A percentile compares a stretch with the other conserved stretches of the same genome.
These are phyloP conservation scores for Mesocentrotus franciscanus DNA, from an alignment of 53 echinoderm and acorn worm genomes.

Conservation along the genomic window DNA sequence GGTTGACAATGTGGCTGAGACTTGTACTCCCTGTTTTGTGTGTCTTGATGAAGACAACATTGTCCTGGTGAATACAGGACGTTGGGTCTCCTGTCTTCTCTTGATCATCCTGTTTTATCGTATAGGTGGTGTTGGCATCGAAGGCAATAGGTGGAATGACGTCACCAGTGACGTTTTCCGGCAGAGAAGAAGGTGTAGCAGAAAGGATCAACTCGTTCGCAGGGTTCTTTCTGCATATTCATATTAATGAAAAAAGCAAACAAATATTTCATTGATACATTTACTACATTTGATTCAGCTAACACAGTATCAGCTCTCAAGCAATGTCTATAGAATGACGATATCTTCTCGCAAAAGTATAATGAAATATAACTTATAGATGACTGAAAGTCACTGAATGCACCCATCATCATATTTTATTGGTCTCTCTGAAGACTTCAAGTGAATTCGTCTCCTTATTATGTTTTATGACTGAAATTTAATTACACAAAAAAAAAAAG, in stretches of 20 bases:
- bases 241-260: not conserved
- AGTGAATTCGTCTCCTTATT: no score
- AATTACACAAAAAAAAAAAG: no score
- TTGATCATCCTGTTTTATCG: not conserved
- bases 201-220: not conserved
- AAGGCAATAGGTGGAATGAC: conserved; percentile 61
- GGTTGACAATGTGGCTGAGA: conserved; percentile 77
- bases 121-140: conserved; percentile 23
- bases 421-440: no score
- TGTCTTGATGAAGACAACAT: conserved; percentile 83
- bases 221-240: not conserved
- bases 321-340: no score
- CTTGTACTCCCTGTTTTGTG: conserved; percentile 90
- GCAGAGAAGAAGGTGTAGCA: not conserved
- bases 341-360: no score
- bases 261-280: not conserved
- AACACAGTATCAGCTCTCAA: no score
- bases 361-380: no score
- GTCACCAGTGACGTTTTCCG: conserved; percentile 49
- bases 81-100: not conserved
- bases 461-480: no score
- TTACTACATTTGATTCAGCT: no score
- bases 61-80: conserved; percentile 43
- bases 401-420: no score
- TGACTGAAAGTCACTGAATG: no score